Conservation (phyloP, 2,113 vertebrate genomes). For the Willisornis vidua region DNA sequence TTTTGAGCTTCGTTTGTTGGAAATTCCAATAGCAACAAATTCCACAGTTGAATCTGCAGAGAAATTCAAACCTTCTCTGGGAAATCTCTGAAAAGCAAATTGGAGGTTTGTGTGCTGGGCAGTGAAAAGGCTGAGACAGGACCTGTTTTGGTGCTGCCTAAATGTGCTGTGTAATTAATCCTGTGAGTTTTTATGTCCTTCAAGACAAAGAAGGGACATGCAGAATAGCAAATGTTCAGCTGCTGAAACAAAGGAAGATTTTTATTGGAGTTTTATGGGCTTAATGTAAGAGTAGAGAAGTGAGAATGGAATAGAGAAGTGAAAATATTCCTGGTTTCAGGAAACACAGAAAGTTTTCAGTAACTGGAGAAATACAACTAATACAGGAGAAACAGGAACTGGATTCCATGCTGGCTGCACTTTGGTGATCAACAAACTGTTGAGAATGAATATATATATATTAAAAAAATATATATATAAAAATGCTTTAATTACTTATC, state of each 20-base stretch:
- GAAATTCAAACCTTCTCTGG: background rate
- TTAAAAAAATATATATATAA: background rate
- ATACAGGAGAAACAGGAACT: background rate
- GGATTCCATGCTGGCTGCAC: accelerated
- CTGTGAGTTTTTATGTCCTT: background rate
- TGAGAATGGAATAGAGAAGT: background rate
- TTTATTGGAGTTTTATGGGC: background rate
- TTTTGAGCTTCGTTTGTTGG: background rate
- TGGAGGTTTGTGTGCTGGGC: background rate
- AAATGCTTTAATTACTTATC: background rate
- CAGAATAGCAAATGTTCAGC: background rate
- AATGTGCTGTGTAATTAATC: background rate
- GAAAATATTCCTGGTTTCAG: background rate
- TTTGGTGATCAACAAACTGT: background rate
- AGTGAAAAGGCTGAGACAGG: background rate
- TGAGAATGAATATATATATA: background rate
- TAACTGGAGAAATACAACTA: background rate
- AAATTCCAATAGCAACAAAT: background rate
- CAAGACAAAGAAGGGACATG: background rate
- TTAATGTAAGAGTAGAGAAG: background rate
- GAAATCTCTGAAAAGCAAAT: background rate
- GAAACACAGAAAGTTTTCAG: background rate
- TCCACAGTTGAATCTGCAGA: background rate
- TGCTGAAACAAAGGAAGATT: background rate
- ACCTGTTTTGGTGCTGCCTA: background rate